Percentiles rank a stretch among this genome's conserved stretches.
phyloP scores from a whole-genome alignment of 1,140 invertebrate genomes.

The Propsilocerus akamusi region DNA sequence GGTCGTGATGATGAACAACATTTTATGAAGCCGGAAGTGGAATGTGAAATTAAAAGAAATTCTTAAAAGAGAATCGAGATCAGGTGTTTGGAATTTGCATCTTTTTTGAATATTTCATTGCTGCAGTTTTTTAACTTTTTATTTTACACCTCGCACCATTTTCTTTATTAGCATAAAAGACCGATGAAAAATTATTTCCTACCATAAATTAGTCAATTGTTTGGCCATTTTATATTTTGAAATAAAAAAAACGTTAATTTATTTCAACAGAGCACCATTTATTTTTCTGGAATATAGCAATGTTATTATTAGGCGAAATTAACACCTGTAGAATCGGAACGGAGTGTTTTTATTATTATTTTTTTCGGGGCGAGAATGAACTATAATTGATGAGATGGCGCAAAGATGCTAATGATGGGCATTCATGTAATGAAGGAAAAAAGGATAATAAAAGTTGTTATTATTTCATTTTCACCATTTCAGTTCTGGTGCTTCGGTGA shows the following conservation, averaged over 20 bases:
- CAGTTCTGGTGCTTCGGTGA: too few species aligned
- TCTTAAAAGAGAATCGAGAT: too few species aligned
- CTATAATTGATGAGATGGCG: not conserved
- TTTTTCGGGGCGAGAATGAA: not conserved
- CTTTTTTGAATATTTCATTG: not conserved
- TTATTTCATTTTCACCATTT: too few species aligned
- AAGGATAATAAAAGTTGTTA: too few species aligned
- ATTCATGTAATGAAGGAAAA: too few species aligned
- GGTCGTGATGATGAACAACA: too few species aligned
- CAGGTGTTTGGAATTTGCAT: conserved; percentile 1
- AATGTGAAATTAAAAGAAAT: too few species aligned
- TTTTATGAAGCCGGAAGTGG: too few species aligned
- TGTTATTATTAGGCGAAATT: not conserved
- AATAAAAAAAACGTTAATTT: not conserved
- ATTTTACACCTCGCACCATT: not conserved
- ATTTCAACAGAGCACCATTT: not conserved
- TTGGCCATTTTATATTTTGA: not conserved
- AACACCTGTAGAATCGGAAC: not conserved
- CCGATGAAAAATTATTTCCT: not conserved
- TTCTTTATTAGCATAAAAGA: not conserved
- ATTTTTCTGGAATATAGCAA: not conserved
- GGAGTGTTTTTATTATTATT: not conserved
- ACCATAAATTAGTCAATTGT: conserved; percentile 3
- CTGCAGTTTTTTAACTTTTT: too few species aligned
- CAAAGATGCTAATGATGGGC: not conserved